Percentiles rank a stretch among this genome's conserved stretches.
Evolutionary conservation across 2,113 vertebrate species (phyloP).

Genomic region (Pogona vitticeps): DNA sequence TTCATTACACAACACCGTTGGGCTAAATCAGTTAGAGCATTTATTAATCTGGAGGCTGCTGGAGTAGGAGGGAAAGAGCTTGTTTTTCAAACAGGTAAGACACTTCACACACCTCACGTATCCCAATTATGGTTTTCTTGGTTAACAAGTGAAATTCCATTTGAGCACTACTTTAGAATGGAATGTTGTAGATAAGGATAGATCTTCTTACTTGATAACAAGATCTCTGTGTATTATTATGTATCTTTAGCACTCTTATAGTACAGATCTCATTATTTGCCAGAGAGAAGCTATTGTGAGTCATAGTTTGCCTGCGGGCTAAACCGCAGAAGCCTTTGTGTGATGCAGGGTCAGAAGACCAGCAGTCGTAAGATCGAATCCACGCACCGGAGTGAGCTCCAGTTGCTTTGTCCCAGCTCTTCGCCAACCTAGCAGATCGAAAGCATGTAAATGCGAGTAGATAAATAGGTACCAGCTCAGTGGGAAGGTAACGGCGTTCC

Average conservation of each 20-base stretch:
- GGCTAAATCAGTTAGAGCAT: slow-evolving; percentile 91
- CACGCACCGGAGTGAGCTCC: too few relatives aligned
- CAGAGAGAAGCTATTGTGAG: too few relatives aligned
- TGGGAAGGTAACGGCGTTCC: too few relatives aligned
- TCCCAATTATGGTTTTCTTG: neutral
- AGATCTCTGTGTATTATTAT: neutral
- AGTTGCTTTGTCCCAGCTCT: too few relatives aligned
- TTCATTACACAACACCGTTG: slow-evolving; percentile 98
- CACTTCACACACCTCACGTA: slow-evolving; percentile 20
- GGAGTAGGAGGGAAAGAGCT: slow-evolving; percentile 99
- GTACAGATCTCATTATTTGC: neutral
- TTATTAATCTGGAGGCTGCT: slow-evolving; percentile 97
- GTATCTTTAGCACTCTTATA: neutral
- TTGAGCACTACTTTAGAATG: slow-evolving; percentile 1
- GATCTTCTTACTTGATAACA: neutral
- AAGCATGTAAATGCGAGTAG: too few relatives aligned
- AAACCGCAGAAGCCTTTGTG: too few relatives aligned
- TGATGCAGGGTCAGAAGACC: too few relatives aligned
- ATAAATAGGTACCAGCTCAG: too few relatives aligned
- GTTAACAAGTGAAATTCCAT: slow-evolving; percentile 13
- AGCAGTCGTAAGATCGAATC: too few relatives aligned
- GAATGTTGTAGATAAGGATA: neutral
- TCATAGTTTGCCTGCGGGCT: too few relatives aligned
- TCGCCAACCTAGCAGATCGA: too few relatives aligned
- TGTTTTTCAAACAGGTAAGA: slow-evolving; percentile 96